Conservation (phyloP, 2,113 vertebrate species). For the Phyllostomus hastatus region DNA sequence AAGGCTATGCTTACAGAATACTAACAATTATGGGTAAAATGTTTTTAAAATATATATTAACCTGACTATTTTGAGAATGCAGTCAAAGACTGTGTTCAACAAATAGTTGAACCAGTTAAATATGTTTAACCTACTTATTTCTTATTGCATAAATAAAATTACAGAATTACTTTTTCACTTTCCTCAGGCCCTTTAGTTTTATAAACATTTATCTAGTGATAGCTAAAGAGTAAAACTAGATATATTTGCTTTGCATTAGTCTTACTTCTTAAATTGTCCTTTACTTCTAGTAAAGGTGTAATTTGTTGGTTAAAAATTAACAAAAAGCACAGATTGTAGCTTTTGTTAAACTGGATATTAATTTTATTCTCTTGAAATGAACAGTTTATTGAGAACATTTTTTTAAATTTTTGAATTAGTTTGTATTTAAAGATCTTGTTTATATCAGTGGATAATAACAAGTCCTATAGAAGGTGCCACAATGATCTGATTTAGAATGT, state of each 20-base stretch:
- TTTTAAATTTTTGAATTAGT: not conserved
- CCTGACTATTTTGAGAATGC: conserved; percentile 21
- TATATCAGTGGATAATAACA: not conserved
- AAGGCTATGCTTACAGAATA: conserved; percentile 3
- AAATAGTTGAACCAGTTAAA: not conserved
- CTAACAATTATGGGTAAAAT: not conserved
- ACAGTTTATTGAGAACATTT: not conserved
- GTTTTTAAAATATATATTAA: not conserved
- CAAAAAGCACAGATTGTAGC: not conserved
- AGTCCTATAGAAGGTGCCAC: not conserved
- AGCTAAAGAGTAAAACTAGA: not conserved
- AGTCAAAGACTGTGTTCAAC: conserved; percentile 20
- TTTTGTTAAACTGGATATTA: not conserved
- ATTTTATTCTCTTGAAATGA: not conserved
- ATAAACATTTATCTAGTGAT: not conserved
- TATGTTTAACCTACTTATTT: not conserved
- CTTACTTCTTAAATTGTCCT: not conserved
- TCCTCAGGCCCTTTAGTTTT: not conserved
- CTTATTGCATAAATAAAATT: not conserved
- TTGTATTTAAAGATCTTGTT: not conserved
- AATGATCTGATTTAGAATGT: not conserved
- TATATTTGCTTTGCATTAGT: not conserved
- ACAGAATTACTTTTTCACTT: not conserved
- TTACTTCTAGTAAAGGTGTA: not conserved
- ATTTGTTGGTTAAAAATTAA: conserved; percentile 9